phyloP scores from a whole-genome alignment of 2,888 invertebrate species.

The Adineta ricciae region DNA sequence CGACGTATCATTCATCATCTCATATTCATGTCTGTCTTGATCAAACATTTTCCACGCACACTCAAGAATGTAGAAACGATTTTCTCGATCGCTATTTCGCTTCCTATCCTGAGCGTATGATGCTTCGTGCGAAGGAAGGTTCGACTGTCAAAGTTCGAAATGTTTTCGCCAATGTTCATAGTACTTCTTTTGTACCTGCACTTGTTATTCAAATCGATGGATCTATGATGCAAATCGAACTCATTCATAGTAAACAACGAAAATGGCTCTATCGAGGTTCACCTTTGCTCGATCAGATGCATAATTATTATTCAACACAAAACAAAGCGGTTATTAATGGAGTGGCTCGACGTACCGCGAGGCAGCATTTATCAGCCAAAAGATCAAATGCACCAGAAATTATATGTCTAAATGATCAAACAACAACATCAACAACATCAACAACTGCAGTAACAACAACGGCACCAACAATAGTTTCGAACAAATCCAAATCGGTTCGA shows the following conservation, averaged over 20 bases:
- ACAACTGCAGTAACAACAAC: neutral
- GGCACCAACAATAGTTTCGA: neutral
- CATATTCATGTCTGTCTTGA: neutral
- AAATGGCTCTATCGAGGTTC: constrained; percentile 9
- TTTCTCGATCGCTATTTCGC: neutral
- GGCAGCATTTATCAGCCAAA: neutral
- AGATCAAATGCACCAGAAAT: constrained; percentile 5
- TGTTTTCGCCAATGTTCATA: neutral
- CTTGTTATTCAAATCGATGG: neutral
- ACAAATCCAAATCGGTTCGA: neutral
- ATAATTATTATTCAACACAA: constrained; percentile 21
- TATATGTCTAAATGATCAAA: neutral
- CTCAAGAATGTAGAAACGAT: neutral
- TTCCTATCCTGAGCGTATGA: constrained; percentile 1
- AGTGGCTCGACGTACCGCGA: neutral
- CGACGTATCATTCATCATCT: neutral
- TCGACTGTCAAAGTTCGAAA: neutral
- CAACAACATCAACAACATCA: neutral
- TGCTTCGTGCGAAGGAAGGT: neutral
- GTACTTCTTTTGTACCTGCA: neutral
- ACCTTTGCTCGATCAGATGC: neutral
- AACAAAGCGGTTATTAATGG: neutral
- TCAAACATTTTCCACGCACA: neutral
- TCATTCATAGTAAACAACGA: neutral
- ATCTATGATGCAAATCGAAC: constrained; percentile 5